These are phyloP conservation scores for Toxotes lorentzi DNA, from an alignment of 2,797 vertebrate species.

Conservation along the genomic window DNA sequence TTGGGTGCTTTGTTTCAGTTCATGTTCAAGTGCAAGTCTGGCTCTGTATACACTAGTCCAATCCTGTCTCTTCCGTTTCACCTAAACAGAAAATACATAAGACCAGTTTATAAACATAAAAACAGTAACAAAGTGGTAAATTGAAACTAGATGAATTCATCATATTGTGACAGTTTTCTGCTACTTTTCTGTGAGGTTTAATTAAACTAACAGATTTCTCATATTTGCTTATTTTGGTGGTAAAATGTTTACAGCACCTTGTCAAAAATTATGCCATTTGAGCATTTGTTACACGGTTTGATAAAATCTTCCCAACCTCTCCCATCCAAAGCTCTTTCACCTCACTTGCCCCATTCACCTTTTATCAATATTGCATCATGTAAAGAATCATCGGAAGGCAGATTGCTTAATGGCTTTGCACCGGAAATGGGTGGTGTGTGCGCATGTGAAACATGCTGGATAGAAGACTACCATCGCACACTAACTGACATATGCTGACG, in stretches of 20 bases:
- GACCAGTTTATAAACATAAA: background rate
- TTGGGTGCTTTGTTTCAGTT: background rate
- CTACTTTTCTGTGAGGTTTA: background rate
- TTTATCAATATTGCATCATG: constrained; percentile 42
- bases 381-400: constrained; percentile 14
- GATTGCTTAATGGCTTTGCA: constrained; percentile 61
- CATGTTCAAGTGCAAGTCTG: background rate
- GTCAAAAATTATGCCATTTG: background rate
- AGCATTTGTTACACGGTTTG: background rate
- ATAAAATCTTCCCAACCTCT: background rate
- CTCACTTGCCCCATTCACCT: constrained; percentile 16
- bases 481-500: constrained; percentile 59
- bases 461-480: constrained; percentile 45
- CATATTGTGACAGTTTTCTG: background rate
- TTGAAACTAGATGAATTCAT: background rate
- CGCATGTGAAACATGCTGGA: background rate
- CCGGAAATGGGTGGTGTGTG: constrained; percentile 63
- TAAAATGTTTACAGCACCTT: background rate
- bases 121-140: background rate
- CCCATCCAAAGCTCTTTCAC: constrained; percentile 10
- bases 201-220: background rate
- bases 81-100: background rate
- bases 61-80: background rate
- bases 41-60: background rate
- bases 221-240: background rate